Conservation (phyloP, 2,888 invertebrate genomes). For the Cactoblastis cactorum region DNA sequence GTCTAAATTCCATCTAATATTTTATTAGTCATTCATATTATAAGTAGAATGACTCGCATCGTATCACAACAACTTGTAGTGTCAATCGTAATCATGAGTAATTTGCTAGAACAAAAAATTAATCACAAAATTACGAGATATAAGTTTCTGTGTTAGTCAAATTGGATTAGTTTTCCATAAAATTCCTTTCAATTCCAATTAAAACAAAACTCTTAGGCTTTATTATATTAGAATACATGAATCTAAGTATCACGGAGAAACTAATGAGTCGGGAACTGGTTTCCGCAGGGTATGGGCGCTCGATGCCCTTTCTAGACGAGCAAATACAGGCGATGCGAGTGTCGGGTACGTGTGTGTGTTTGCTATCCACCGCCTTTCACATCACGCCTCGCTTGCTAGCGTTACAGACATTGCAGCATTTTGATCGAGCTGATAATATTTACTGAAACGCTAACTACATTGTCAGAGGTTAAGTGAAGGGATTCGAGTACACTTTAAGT, state of each 20-base stretch:
- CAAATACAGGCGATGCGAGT: neutral
- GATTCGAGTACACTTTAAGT: neutral
- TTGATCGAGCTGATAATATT: neutral
- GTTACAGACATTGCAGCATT: neutral
- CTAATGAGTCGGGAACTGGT: conserved; percentile 1
- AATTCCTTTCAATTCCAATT: no score
- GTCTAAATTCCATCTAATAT: neutral
- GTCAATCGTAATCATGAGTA: no score
- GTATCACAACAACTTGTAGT: no score
- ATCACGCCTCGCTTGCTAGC: neutral
- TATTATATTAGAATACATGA: no score
- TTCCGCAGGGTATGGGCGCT: neutral
- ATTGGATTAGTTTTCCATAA: no score
- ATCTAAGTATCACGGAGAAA: conserved; percentile 3
- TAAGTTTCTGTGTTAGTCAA: no score
- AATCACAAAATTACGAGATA: no score
- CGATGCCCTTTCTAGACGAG: conserved; percentile 4
- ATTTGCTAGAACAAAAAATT: no score
- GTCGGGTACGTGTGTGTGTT: conserved; percentile 2
- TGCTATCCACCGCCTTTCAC: conserved; percentile 3
- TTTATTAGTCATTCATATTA: neutral
- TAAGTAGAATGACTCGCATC: neutral
- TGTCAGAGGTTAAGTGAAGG: neutral
- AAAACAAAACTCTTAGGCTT: no score
- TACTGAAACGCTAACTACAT: neutral